Conservation (phyloP, 2,888 invertebrate genomes). For the Nowickia ferox region DNA sequence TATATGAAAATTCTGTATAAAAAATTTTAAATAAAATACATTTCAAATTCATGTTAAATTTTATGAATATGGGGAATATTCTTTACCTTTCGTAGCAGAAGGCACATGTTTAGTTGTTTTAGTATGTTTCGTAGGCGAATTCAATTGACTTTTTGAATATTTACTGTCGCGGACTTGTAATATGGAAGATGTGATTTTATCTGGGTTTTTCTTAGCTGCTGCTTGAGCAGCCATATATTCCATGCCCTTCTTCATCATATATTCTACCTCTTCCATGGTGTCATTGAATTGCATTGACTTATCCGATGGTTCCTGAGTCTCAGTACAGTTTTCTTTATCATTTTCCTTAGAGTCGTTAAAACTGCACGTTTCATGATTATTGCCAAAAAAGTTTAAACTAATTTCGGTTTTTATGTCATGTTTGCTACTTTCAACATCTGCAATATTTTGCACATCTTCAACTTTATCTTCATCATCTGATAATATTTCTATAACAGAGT, state of each 20-base stretch:
- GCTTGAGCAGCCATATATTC: constrained; percentile 78
- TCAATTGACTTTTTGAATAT: constrained; percentile 15
- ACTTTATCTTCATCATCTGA: constrained; percentile 72
- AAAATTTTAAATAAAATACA: too few species aligned
- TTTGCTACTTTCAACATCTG: background rate
- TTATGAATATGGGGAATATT: too few species aligned
- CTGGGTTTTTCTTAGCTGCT: constrained; percentile 8
- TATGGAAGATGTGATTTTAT: background rate
- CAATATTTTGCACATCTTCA: constrained; percentile 19
- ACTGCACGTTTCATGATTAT: constrained; percentile 26
- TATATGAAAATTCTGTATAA: too few species aligned
- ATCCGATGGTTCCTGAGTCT: constrained; percentile 33
- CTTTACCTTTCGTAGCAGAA: constrained; percentile 63
- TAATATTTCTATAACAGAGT: constrained; percentile 76
- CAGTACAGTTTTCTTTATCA: constrained; percentile 75
- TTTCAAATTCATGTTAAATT: too few species aligned
- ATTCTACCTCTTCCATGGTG: constrained; percentile 83
- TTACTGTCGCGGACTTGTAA: background rate
- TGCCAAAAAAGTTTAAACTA: background rate
- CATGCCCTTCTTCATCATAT: constrained; percentile 81
- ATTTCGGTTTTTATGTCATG: constrained; percentile 56
- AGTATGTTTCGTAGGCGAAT: constrained; percentile 8
- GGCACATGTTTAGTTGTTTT: background rate
- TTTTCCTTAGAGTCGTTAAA: constrained; percentile 54
- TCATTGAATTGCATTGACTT: constrained; percentile 81